These are phyloP conservation scores for Lemur catta DNA, from an alignment of 2,797 vertebrate genomes.

Conservation along the genomic window DNA sequence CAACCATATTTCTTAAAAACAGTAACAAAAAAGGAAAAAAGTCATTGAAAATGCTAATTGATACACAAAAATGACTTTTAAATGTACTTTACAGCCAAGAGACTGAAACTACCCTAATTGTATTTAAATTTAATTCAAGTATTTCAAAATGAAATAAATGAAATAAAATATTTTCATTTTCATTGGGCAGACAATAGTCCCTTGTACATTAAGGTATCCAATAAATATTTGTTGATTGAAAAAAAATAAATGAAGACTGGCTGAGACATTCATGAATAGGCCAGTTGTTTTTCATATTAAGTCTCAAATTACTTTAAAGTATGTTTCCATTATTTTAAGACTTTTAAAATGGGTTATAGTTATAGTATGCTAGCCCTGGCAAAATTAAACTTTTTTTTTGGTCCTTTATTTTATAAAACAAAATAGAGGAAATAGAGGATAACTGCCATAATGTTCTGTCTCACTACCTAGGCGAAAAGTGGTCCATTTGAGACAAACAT, in stretches of 20 bases:
- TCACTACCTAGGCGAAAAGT: neutral
- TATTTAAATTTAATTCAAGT: neutral
- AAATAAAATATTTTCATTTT: neutral
- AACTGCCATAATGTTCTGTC: neutral
- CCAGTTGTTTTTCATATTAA: neutral
- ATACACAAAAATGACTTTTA: constrained; percentile 6
- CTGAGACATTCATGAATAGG: neutral
- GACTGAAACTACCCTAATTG: neutral
- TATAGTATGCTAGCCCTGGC: neutral
- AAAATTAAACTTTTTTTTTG: neutral
- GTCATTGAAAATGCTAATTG: neutral
- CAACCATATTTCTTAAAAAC: neutral
- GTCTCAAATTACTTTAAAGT: constrained; percentile 27
- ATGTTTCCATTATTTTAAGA: neutral
- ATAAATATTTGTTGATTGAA: neutral
- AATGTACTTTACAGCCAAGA: neutral
- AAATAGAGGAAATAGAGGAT: neutral
- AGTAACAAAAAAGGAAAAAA: neutral
- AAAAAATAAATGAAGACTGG: neutral
- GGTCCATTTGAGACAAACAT: neutral
- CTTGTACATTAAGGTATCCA: neutral
- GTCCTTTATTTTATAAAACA: constrained; percentile 18
- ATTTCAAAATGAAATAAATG: neutral
- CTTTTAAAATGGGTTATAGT: neutral
- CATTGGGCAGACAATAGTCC: neutral